Percentiles rank a stretch among this genome's conserved stretches.
Evolutionary conservation across 2,113 vertebrate species (phyloP).

Genomic region (Pitta sordida): DNA sequence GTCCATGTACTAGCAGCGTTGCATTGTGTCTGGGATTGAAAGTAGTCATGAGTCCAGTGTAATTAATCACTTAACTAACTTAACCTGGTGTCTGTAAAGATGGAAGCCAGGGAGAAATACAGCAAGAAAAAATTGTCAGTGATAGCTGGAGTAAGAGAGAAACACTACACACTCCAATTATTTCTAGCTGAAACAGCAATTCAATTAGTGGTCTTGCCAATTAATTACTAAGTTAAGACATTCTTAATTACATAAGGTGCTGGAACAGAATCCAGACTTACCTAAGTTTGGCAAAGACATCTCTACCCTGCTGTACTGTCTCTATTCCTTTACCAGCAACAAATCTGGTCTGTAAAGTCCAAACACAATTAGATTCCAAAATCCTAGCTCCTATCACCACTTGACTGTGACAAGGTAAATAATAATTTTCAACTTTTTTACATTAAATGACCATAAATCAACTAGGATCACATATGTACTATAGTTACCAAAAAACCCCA

Average conservation of each 20-base stretch:
- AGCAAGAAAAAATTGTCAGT: background rate
- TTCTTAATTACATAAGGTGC: background rate
- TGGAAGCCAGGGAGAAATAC: background rate
- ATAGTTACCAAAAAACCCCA: background rate
- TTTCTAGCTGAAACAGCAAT: background rate
- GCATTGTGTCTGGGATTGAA: background rate
- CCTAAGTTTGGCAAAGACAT: background rate
- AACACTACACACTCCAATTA: background rate
- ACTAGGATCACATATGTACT: background rate
- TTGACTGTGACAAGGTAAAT: background rate
- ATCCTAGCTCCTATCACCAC: background rate
- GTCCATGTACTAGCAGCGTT: background rate
- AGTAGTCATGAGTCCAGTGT: background rate
- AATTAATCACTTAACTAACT: background rate
- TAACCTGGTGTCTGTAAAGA: background rate
- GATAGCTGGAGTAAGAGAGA: background rate
- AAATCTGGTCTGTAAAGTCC: background rate
- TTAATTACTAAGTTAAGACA: background rate
- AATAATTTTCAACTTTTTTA: background rate
- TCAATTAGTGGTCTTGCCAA: background rate
- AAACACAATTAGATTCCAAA: background rate
- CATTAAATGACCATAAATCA: background rate
- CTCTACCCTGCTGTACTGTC: background rate
- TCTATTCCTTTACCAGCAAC: background rate
- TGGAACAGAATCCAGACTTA: background rate